Evolutionary conservation across 2,888 invertebrate species (phyloP), one percentile per base, ranked within the genome.

Genomic region (Cantharis rustica): DNA sequence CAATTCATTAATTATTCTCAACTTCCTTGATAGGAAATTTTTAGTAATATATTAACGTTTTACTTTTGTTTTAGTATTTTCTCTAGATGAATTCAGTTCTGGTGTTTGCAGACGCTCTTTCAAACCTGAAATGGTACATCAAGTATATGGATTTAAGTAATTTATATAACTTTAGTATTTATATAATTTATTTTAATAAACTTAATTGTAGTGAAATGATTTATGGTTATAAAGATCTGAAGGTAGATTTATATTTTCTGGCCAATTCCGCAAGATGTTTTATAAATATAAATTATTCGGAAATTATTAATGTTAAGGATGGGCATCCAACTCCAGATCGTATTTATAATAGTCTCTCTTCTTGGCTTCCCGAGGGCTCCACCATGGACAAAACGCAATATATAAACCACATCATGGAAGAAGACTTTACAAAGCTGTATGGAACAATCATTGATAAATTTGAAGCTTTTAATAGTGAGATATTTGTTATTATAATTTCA

Each of bases 91-190:
- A 16, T 20, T 75, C 16, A 71, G 26, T 15, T 68, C 68, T 3
- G 62, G 64, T 26, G 47, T 26, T 72, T 16, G 47, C 20, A 31
- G 20, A 27, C 68, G 71, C 5, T 75, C 77, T 10, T 97, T 97
- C 85, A 90, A 91, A 61, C 96, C 97, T 0, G 93, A 93, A 74
- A 96, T 97, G 95, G 95, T 96, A 71, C 96, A 98, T 90, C 98
- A 98, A 89, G 93, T 98, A 75, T 98, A 97, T 88, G 97, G 96
- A 5, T 95, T 96, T 81, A 93, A 92, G 87, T 86, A 82, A 76
- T n/a, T n/a, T 23, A 23, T 23, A 74, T 72, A 61, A 27, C 68
- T 66, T 79, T 68, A 27, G 13, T 69, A 85, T 92, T 92, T 27
- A 47, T 64, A 61, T 16, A 71, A 66, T 17, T 64, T 70, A 61